Evolutionary conservation across 2,797 vertebrate genomes (phyloP).

Genomic region (Cossypha polioptera): DNA sequence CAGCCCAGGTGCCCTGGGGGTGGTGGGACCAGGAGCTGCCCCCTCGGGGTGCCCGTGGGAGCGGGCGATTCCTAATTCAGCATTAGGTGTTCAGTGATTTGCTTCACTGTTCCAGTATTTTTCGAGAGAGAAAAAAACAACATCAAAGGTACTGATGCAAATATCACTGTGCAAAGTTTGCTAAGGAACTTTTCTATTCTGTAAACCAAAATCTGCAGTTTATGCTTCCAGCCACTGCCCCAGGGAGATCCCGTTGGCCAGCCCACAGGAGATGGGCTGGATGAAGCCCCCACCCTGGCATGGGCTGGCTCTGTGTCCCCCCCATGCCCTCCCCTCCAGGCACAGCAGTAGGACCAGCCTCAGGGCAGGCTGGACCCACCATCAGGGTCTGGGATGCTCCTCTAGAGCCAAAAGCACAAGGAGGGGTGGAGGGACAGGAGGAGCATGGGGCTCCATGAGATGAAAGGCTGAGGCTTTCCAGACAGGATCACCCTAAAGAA

Average conservation of each 20-base stretch:
- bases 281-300: background rate
- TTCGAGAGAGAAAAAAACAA: background rate
- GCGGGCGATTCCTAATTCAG: background rate
- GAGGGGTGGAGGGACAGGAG: background rate
- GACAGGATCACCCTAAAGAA: background rate
- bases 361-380: background rate
- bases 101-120: conserved; percentile 46
- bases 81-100: background rate
- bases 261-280: background rate
- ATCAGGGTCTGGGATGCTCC: background rate
- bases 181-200: conserved; percentile 56
- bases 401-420: background rate
- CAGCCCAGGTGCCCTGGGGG: background rate
- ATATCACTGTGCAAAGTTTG: conserved; percentile 68
- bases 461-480: conserved; percentile 39
- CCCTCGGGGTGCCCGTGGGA: fast-evolving
- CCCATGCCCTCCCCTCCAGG: background rate
- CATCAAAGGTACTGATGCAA: conserved; percentile 12
- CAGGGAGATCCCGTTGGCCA: fast-evolving
- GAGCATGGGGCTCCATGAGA: background rate
- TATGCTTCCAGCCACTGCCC: background rate
- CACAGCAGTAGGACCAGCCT: background rate
- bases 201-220: conserved; percentile 51
- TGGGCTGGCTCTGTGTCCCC: background rate
- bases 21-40: background rate